phyloP scores from a whole-genome alignment of 2,888 invertebrate genomes.

The Netelia inedita region DNA sequence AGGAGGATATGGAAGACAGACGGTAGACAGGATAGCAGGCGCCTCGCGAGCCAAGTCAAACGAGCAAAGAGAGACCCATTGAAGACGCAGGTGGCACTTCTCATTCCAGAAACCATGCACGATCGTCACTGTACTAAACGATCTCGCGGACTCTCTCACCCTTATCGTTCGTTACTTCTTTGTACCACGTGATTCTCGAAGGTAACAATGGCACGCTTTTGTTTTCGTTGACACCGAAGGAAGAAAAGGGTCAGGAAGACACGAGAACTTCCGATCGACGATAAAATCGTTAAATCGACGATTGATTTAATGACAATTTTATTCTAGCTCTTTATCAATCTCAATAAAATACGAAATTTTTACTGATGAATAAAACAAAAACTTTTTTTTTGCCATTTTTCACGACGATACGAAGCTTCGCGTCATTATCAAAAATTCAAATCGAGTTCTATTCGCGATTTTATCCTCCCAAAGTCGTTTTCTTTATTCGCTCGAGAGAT shows the following conservation, averaged over 20 bases:
- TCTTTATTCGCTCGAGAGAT: neutral
- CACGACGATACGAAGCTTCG: too few relatives aligned
- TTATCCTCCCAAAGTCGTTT: neutral
- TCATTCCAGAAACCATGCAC: constrained; percentile 58
- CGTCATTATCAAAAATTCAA: too few relatives aligned
- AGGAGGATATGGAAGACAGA: constrained; percentile 44
- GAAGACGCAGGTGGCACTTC: constrained; percentile 52
- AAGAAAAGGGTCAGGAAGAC: neutral
- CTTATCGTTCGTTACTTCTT: constrained; percentile 36
- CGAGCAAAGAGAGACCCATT: constrained; percentile 41
- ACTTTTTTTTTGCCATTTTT: too few relatives aligned
- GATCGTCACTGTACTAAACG: constrained; percentile 57
- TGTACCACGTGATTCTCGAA: neutral
- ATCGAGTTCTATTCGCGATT: too few relatives aligned
- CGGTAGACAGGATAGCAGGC: constrained; percentile 59
- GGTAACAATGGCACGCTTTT: constrained; percentile 27
- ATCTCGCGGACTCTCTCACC: constrained; percentile 1
- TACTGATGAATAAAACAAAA: too few relatives aligned
- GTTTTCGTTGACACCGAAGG: constrained; percentile 9
- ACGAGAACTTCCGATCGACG: too few relatives aligned
- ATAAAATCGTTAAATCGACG: too few relatives aligned
- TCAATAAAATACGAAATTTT: too few relatives aligned
- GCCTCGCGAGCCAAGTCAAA: constrained; percentile 34
- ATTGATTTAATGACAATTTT: too few relatives aligned
- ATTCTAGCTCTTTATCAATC: too few relatives aligned